phyloP scores from a whole-genome alignment of 2,797 vertebrate genomes.

The Lutjanus argentimaculatus region DNA sequence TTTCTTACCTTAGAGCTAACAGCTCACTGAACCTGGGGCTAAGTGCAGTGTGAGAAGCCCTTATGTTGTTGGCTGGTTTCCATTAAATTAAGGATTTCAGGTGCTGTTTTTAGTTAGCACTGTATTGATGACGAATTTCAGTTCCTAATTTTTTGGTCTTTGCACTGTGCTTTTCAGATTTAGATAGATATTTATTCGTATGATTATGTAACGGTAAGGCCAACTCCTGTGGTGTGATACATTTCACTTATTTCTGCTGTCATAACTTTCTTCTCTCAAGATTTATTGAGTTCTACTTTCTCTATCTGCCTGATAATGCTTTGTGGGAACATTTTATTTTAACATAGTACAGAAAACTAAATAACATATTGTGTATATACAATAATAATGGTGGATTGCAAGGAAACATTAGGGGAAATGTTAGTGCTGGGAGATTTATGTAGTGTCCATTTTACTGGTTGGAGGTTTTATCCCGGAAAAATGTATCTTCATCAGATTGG shows the following conservation, averaged over 20 bases:
- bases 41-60: too few relatives aligned
- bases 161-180: slow-evolving; percentile 60
- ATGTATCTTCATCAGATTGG: neutral
- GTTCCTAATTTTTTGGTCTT: slow-evolving; percentile 36
- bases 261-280: neutral
- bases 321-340: slow-evolving; percentile 19
- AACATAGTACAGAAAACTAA: slow-evolving; percentile 9
- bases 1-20: too few relatives aligned
- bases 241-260: slow-evolving; percentile 10
- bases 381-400: neutral
- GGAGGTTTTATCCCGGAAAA: slow-evolving; percentile 8
- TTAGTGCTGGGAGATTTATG: neutral
- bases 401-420: neutral
- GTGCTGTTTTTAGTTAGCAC: slow-evolving; percentile 27
- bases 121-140: slow-evolving; percentile 38
- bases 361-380: slow-evolving; percentile 3
- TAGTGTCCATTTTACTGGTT: neutral
- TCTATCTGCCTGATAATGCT: neutral
- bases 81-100: slow-evolving; percentile 13
- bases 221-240: slow-evolving; percentile 15
- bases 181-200: slow-evolving; percentile 58
- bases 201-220: slow-evolving; percentile 21
- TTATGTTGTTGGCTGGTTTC: slow-evolving; percentile 31
- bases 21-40: too few relatives aligned
- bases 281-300: slow-evolving; percentile 9